These are phyloP conservation scores for Anabacerthia variegaticeps DNA, from an alignment of 2,797 vertebrate species.

Conservation along the genomic window DNA sequence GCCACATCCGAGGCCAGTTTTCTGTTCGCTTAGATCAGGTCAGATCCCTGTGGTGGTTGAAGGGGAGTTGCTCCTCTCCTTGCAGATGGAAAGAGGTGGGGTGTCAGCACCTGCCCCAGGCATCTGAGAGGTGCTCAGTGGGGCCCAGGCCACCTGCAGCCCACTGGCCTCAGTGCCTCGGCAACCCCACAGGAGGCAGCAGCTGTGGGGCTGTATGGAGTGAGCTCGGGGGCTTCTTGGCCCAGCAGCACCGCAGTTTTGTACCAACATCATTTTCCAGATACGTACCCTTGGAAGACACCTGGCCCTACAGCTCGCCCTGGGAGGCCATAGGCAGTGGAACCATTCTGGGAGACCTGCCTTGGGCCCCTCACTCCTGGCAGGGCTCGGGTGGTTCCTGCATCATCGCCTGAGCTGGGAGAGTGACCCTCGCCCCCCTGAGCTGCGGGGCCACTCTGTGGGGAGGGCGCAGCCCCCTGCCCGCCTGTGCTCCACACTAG, in stretches of 20 bases:
- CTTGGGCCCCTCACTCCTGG: background rate
- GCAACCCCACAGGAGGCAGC: background rate
- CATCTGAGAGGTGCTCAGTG: background rate
- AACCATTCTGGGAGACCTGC: rapidly evolving
- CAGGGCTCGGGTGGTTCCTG: background rate
- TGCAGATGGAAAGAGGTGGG: background rate
- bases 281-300: background rate
- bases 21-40: background rate
- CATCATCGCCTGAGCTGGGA: background rate
- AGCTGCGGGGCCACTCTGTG: background rate
- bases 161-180: background rate
- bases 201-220: rapidly evolving
- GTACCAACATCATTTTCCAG: background rate
- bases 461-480: background rate
- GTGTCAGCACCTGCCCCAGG: background rate
- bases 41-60: background rate
- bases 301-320: background rate
- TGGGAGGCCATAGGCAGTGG: rapidly evolving
- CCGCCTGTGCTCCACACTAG: background rate
- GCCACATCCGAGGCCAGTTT: background rate
- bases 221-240: background rate
- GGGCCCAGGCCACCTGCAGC: background rate
- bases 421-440: background rate
- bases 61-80: background rate
- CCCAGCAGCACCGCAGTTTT: background rate